Conservation (phyloP, 1,140 invertebrate species). For the Arion vulgaris region DNA sequence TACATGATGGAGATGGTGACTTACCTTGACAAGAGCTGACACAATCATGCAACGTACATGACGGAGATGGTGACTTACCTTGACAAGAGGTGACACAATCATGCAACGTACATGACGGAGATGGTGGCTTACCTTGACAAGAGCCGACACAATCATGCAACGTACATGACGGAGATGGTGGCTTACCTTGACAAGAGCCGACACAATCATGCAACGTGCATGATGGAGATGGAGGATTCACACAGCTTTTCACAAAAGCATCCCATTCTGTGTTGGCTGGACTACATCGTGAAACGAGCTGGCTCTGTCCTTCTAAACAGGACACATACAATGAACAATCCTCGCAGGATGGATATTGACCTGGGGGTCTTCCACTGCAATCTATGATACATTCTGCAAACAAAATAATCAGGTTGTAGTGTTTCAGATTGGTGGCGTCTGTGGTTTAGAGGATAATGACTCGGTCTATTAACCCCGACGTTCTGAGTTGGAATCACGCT, state of each 20-base stretch:
- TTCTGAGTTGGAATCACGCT: too few species aligned
- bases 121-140: not conserved
- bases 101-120: slow-evolving; percentile 30
- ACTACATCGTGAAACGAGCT: not conserved
- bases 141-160: too few species aligned
- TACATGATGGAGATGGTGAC: too few species aligned
- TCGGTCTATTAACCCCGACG: too few species aligned
- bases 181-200: not conserved
- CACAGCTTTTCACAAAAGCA: slow-evolving; percentile 35
- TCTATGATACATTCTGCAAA: slow-evolving; percentile 8
- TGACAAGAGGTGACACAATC: slow-evolving; percentile 3
- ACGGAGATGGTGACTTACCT: too few species aligned
- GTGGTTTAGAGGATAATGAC: too few species aligned
- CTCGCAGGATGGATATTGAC: slow-evolving; percentile 20
- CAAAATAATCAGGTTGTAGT: too few species aligned
- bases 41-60: too few species aligned
- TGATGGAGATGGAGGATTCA: slow-evolving; percentile 24
- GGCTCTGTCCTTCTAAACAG: not conserved
- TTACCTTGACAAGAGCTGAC: too few species aligned
- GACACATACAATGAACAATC: slow-evolving; percentile 10
- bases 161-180: too few species aligned
- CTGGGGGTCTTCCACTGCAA: not conserved
- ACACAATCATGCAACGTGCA: slow-evolving; percentile 27
- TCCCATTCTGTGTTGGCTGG: slow-evolving; percentile 17
- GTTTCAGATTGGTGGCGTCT: too few species aligned